Percentiles rank a stretch among this genome's conserved stretches.
These are phyloP conservation scores for Temnothorax longispinosus DNA, from an alignment of 1,140 invertebrate genomes.

Conservation along the genomic window DNA sequence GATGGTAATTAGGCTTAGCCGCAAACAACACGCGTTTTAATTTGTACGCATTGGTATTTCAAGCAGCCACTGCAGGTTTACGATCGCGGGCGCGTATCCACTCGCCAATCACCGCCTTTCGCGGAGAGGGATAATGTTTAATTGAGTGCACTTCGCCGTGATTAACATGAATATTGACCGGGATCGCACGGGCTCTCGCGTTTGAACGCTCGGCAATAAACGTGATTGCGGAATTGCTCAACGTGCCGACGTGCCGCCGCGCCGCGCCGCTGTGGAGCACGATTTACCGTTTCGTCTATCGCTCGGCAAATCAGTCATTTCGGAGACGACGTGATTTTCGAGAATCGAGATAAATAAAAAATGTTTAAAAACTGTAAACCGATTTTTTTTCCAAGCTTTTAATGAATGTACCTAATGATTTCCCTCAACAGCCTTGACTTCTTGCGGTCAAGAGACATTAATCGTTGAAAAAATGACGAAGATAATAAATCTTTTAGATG, in stretches of 20 bases:
- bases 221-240: constrained; percentile 73
- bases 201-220: constrained; percentile 69
- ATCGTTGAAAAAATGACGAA: background rate
- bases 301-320: background rate
- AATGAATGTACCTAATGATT: background rate
- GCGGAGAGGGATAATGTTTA: constrained; percentile 65
- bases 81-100: constrained; percentile 44
- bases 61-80: constrained; percentile 34
- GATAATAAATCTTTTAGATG: background rate
- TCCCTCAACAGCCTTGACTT: background rate
- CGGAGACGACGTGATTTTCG: background rate
- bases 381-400: background rate
- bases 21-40: constrained; percentile 45
- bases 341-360: background rate
- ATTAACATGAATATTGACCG: constrained; percentile 73
- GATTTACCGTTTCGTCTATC: constrained; percentile 44
- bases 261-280: background rate
- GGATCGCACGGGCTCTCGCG: constrained; percentile 60
- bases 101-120: constrained; percentile 49
- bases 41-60: constrained; percentile 56
- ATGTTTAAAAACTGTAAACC: background rate
- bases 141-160: constrained; percentile 65
- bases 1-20: constrained; percentile 41
- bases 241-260: constrained; percentile 27
- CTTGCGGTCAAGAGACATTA: background rate